Evolutionary conservation across 92 coral and sea anemone genomes (phyloP).

Genomic region (Anthopleura xanthogrammica): DNA sequence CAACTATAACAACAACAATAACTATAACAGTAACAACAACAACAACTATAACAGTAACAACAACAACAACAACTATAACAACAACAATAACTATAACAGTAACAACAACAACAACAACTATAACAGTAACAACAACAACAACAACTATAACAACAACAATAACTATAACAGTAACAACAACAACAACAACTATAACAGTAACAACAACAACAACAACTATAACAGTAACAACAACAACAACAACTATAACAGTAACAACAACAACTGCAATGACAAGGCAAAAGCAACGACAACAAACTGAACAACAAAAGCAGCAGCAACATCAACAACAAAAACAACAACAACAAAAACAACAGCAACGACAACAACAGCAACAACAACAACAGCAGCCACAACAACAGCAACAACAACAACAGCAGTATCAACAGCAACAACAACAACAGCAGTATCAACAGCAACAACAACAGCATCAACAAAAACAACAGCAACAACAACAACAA

Average conservation of each 20-base stretch:
- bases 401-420: too few relatives aligned
- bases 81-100: neutral
- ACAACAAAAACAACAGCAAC: too few relatives aligned
- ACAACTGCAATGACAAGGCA: neutral
- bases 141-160: neutral
- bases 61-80: neutral
- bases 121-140: neutral
- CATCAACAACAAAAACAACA: too few relatives aligned
- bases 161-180: neutral
- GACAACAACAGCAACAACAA: too few relatives aligned
- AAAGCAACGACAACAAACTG: too few relatives aligned
- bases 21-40: neutral
- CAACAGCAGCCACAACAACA: too few relatives aligned
- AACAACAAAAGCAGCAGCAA: too few relatives aligned
- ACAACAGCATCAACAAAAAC: too few relatives aligned
- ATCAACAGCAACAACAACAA: too few relatives aligned
- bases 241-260: neutral
- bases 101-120: neutral
- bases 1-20: neutral
- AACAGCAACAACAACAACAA: too few relatives aligned
- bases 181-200: neutral
- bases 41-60: neutral
- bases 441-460: too few relatives aligned
- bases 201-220: neutral
- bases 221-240: neutral